Evolutionary conservation across 1,140 invertebrate species (phyloP), one percentile per base, ranked within the genome.

Genomic region (Vanessa tameamea): DNA sequence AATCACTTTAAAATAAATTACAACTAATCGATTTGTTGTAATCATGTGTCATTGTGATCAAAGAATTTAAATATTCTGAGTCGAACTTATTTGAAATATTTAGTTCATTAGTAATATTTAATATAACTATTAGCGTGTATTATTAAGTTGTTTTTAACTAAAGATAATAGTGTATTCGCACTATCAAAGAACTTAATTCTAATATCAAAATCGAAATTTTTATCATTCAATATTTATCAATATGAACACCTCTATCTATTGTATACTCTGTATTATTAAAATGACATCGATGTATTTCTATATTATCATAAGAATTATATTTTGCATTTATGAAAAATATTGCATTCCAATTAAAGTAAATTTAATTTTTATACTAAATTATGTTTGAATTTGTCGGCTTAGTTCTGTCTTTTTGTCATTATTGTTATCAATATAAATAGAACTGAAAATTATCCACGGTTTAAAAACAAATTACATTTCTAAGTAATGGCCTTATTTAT

Each of bases 41-140:
- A 61, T 61, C 53, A 20, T 57, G 16, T 57, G 16, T 57, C 53
- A 57, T 57, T 57, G 53, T 57, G 53, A 57, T 57, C 53, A 57
- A 57, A 57, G 53, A 23, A 13, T 57, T 57, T 57, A n/a, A 57
- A 57, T 11, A 43, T 43, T 55, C 51, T 6, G 16, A 26, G 53
- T 57, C 53, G 53, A 57, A 16, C 13, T 50, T 50, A 50, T 55
- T 55, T 55, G 15, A 55, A 20, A 69, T 51, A 57, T 70, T 80
- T 53, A 65, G 55, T 67, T 69, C 74, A 79, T 73, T 72, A 64
- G 15, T 43, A 43, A 43, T 77, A 79, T 79, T 79, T 79, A 79
- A 79, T 75, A 50, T 75, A 59, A 69, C 63, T 57, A 57, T 23
- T 13, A 57, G 53, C 20, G 23, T 57, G 53, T 57, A 57, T 57